phyloP scores from a whole-genome alignment of 2,888 invertebrate genomes.

The Amblyteles armatorius region DNA sequence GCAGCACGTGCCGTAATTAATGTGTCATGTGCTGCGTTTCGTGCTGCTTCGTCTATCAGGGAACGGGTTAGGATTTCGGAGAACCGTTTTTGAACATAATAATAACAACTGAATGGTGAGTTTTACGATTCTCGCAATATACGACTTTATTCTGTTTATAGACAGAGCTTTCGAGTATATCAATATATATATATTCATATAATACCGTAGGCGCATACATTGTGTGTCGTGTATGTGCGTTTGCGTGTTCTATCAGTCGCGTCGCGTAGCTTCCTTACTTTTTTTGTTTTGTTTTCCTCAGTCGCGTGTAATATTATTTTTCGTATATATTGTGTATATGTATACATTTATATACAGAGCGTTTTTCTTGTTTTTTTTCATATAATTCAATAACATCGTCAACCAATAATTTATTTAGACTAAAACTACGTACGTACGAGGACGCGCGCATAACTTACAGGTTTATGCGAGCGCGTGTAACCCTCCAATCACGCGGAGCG shows the following conservation, averaged over 20 bases:
- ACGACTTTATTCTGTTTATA: conserved; percentile 81
- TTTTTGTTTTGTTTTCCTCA: conserved; percentile 55
- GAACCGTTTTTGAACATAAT: background rate
- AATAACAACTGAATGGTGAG: background rate
- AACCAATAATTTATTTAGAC: conserved; percentile 82
- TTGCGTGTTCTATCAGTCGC: conserved; percentile 49
- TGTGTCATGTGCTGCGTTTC: too few species aligned
- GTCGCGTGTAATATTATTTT: conserved; percentile 47
- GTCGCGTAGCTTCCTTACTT: conserved; percentile 43
- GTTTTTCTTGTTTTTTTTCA: conserved; percentile 72
- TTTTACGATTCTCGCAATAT: conserved; percentile 75
- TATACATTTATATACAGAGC: conserved; percentile 82
- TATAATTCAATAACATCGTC: conserved; percentile 83
- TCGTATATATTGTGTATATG: conserved; percentile 73
- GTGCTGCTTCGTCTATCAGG: too few species aligned
- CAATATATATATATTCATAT: conserved; percentile 69
- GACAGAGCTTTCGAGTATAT: conserved; percentile 80
- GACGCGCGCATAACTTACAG: conserved; percentile 67
- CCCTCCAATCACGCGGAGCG: conserved; percentile 16
- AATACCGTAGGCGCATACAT: conserved; percentile 61
- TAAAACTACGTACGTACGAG: conserved; percentile 71
- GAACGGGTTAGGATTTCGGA: background rate
- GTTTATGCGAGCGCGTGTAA: conserved; percentile 60
- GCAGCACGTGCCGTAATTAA: too few species aligned
- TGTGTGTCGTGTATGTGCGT: conserved; percentile 72